Percentiles rank a stretch among this genome's conserved stretches.
Evolutionary conservation across 2,888 invertebrate species (phyloP).

Genomic region (Busseola fusca): DNA sequence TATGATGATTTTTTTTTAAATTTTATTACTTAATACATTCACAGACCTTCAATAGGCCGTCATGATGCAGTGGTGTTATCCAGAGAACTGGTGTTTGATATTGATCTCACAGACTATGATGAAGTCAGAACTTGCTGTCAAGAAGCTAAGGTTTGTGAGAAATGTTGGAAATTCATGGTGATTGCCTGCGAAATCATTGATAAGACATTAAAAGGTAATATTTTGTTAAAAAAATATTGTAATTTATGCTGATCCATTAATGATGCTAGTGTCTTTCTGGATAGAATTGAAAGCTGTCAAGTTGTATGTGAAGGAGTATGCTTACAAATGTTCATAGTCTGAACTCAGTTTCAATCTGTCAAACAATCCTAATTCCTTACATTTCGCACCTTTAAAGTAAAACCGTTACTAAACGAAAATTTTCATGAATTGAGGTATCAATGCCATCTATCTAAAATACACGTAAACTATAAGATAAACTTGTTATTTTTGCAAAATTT

Average conservation of each 20-base stretch:
- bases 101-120: slow-evolving; percentile 99
- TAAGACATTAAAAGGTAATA: slow-evolving; percentile 92
- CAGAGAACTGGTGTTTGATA: slow-evolving; percentile 99
- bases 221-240: not conserved
- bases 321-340: too few relatives aligned
- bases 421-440: too few relatives aligned
- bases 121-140: slow-evolving; percentile 97
- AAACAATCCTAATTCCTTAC: too few relatives aligned
- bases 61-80: slow-evolving; percentile 89
- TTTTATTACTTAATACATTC: slow-evolving; percentile 51
- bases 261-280: not conserved
- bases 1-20: not conserved
- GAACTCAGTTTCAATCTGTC: too few relatives aligned
- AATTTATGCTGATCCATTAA: not conserved
- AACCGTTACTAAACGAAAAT: too few relatives aligned
- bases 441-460: too few relatives aligned
- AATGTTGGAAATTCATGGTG: slow-evolving; percentile 99
- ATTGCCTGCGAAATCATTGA: slow-evolving; percentile 97
- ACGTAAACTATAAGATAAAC: too few relatives aligned
- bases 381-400: too few relatives aligned
- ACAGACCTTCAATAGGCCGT: slow-evolving; percentile 89
- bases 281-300: not conserved
- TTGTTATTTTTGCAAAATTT: too few relatives aligned
- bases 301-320: not conserved
- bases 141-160: slow-evolving; percentile 96